Base-by-base conservation (phyloP, 2,888 invertebrate species). In the Catocala fraxini region DNA sequence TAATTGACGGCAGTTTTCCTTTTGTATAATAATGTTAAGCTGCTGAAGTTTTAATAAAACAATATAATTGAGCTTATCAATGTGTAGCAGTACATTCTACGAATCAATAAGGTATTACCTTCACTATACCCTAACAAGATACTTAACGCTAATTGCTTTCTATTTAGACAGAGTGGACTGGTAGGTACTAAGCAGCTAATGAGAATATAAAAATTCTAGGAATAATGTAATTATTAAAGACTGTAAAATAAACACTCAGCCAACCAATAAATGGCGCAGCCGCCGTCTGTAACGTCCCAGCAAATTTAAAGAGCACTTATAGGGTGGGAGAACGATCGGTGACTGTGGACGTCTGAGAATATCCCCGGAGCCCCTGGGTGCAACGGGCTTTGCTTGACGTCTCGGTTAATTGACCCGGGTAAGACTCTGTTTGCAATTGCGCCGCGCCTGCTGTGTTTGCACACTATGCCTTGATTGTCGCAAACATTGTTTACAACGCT, bases 371-470 rank as follows among this genome's bases (percentile, higher is more conserved):
- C 59, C 15, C 41, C 39, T 47, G 56, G 57, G 56, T 73, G 69
- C 68, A 75, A 59, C 64, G 60, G 62, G 73, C 73, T 77, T 74
- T 72, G 73, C 75, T 71, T 74, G 77, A 71, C 76, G 80, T 78
- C 79, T 73, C 75, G 61, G 83, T 85, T 88, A 89, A 89, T 89
- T 88, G 89, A 85, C 81, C 65, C 82, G 77, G 73, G 73, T 68
- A 68, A 72, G 77, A 77, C 80, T 59, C 56, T 88, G 88, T 91
- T 89, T 89, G 82, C 79, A 59, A 83, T 88, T 84, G 86, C 87
- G 80, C 82, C 74, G 80, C 81, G 83, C 84, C 84, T 82, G 73
- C 75, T 74, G 72, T 88, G 86, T 89, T 89, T 89, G 84, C 77
- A 53, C 68, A 82, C 82, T 76, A 75, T 82, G 71, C 79, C 74